Conservation (phyloP, 1,140 invertebrate genomes). For the Phymorhynchus buccinoides region DNA sequence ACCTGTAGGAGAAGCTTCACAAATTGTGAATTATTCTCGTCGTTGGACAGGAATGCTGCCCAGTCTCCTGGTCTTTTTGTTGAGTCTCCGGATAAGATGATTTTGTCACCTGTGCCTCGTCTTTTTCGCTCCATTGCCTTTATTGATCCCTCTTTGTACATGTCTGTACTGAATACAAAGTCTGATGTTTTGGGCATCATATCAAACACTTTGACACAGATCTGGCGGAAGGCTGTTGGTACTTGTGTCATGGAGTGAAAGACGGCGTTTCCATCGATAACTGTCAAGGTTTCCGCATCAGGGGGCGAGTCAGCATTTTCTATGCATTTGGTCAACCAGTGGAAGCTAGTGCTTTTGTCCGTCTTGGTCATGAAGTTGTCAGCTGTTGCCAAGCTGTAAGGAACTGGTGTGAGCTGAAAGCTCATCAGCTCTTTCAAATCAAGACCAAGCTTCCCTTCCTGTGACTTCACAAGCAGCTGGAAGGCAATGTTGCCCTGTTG, state of each 20-base stretch:
- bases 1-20: constrained; percentile 27
- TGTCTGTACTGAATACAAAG: constrained; percentile 34
- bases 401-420: constrained; percentile 13
- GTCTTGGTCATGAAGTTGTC: constrained; percentile 47
- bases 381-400: constrained; percentile 38
- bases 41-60: constrained; percentile 45
- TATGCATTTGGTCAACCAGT: constrained; percentile 35
- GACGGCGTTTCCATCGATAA: constrained; percentile 46
- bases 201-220: constrained; percentile 29
- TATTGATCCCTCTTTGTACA: constrained; percentile 9
- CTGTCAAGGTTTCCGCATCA: constrained; percentile 18
- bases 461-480: no score
- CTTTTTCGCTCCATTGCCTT: constrained; percentile 15
- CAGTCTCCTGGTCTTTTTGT: constrained; percentile 44
- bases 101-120: constrained; percentile 22
- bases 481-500: constrained; percentile 53
- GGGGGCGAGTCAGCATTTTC: constrained; percentile 30
- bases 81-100: constrained; percentile 37
- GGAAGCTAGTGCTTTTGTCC: constrained; percentile 43
- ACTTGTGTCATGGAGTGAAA: constrained; percentile 37
- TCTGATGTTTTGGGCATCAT: constrained; percentile 40
- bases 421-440: no score
- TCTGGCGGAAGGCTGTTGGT: constrained; percentile 28
- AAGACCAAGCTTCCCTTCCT: no score
- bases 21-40: constrained; percentile 49